Evolutionary conservation across 2,113 vertebrate genomes (phyloP), one percentile per base, ranked within the genome.

Genomic region (Melanostigma gelatinosum): DNA sequence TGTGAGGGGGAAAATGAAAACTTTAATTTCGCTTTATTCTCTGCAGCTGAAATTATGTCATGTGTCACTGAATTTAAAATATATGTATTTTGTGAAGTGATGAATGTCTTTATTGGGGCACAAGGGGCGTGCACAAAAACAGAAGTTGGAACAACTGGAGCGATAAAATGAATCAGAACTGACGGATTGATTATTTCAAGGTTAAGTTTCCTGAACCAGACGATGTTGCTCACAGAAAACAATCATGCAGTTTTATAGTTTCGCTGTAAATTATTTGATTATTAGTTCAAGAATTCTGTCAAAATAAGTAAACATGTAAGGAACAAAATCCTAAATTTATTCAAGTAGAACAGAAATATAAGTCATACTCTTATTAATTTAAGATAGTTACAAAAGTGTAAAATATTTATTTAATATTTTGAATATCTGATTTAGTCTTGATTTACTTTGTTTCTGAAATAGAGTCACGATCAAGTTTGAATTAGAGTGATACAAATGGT

Each of bases 81-180:
- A 32, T 32, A 16, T 72, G 58, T 74, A 8, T 44, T 72, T 79
- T 55, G 8, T 72, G 12, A 16, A 8, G 50, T 65, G 68, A 83
- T 69, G 2, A 34, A 79, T 84, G n/a, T 70, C 22, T 89, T 80
- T 83, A 82, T 75, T 70, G 70, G 24, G 5, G 82, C 40, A 27
- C 15, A 76, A 63, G 69, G n/a, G 24, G 38, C 2, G 27, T 76
- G 58, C 40, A 74, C 10, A 64, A 64, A 86, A 87, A 63, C 79
- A 83, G 73, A 80, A 75, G 77, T 75, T 0, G 2, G 42, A 80
- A 86, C 68, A 83, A 72, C 64, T 72, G 63, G 61, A 77, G 22
- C 2, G 5, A 80, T 79, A 78, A 82, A 87, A 73, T 27, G 36
- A 36, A 65, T 66, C 40, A 24, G 29, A 40, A 13, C 40, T 72